Conservation (phyloP, 2,888 invertebrate genomes). For the Volucella zonaria region DNA sequence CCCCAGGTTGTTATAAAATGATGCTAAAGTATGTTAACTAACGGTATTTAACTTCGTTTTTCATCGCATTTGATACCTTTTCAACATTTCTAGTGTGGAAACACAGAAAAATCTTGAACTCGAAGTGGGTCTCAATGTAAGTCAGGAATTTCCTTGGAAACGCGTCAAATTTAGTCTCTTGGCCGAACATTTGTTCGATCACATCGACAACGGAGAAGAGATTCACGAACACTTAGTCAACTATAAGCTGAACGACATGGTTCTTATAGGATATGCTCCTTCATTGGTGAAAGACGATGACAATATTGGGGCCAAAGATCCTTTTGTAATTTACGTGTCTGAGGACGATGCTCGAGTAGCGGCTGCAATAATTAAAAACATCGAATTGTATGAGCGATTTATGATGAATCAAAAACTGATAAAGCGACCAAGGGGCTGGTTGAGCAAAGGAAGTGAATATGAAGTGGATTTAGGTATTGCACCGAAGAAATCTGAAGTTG, state of each 20-base stretch:
- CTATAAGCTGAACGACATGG: conserved; percentile 81
- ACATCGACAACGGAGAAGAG: conserved; percentile 83
- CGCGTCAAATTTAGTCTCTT: conserved; percentile 85
- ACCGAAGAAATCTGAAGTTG: conserved; percentile 84
- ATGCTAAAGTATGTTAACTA: conserved; percentile 41
- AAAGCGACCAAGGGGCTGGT: conserved; percentile 85
- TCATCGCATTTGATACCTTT: too few species aligned
- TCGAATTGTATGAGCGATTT: conserved; percentile 83
- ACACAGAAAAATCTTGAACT: conserved; percentile 83
- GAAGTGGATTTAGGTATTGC: conserved; percentile 85
- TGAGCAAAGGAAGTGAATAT: conserved; percentile 86
- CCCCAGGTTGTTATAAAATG: conserved; percentile 47
- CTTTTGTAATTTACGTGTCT: conserved; percentile 88
- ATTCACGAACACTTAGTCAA: conserved; percentile 82
- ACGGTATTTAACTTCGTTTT: neutral
- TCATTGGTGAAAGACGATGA: conserved; percentile 83
- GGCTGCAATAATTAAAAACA: conserved; percentile 83
- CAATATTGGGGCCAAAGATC: conserved; percentile 85
- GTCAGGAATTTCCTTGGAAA: conserved; percentile 90
- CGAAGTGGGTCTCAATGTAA: conserved; percentile 87
- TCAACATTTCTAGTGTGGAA: conserved; percentile 68
- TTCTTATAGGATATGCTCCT: conserved; percentile 87
- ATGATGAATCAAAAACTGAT: conserved; percentile 84
- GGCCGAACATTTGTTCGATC: conserved; percentile 84
- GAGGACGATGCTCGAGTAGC: conserved; percentile 82